A percentile compares a stretch with the other conserved stretches of the same genome.
Evolutionary conservation across 1,140 invertebrate genomes (phyloP).

Genomic region (Papilio glaucus): DNA sequence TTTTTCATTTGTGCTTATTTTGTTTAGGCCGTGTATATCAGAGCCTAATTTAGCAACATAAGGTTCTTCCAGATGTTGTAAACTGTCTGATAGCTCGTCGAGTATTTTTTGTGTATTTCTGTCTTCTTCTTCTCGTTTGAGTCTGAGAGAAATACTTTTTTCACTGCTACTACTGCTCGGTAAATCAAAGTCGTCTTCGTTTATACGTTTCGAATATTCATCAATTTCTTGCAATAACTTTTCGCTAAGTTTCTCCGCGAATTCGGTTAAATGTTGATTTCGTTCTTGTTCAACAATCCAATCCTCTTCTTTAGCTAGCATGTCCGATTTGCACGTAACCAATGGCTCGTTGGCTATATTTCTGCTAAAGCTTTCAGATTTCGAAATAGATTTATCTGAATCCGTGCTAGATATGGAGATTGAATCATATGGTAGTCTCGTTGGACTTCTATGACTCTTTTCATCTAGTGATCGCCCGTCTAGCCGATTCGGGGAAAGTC

Average conservation of each 20-base stretch:
- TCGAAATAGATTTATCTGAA: slow-evolving; percentile 81
- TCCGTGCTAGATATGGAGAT: slow-evolving; percentile 82
- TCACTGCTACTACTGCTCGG: slow-evolving; percentile 79
- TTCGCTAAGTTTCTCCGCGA: slow-evolving; percentile 89
- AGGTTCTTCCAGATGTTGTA: slow-evolving; percentile 84
- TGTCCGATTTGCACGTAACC: slow-evolving; percentile 81
- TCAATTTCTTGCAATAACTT: slow-evolving; percentile 90
- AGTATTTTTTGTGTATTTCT: slow-evolving; percentile 77
- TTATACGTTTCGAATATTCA: slow-evolving; percentile 84
- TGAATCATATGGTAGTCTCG: slow-evolving; percentile 79
- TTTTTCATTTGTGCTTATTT: slow-evolving; percentile 84
- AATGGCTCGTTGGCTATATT: slow-evolving; percentile 79
- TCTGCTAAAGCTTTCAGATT: slow-evolving; percentile 82
- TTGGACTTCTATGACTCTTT: slow-evolving; percentile 79
- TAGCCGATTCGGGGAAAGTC: slow-evolving; percentile 78
- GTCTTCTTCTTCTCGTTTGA: slow-evolving; percentile 76
- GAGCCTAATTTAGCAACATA: slow-evolving; percentile 83
- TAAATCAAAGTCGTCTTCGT: slow-evolving; percentile 81
- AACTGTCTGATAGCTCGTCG: slow-evolving; percentile 75
- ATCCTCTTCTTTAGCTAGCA: slow-evolving; percentile 80
- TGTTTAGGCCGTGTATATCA: slow-evolving; percentile 84
- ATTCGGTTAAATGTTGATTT: slow-evolving; percentile 88
- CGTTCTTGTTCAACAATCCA: slow-evolving; percentile 85
- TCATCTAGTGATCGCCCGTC: slow-evolving; percentile 81
- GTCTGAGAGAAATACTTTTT: slow-evolving; percentile 73